Evolutionary conservation across 2,888 invertebrate species (phyloP).

Genomic region (Hyposoter didymator): DNA sequence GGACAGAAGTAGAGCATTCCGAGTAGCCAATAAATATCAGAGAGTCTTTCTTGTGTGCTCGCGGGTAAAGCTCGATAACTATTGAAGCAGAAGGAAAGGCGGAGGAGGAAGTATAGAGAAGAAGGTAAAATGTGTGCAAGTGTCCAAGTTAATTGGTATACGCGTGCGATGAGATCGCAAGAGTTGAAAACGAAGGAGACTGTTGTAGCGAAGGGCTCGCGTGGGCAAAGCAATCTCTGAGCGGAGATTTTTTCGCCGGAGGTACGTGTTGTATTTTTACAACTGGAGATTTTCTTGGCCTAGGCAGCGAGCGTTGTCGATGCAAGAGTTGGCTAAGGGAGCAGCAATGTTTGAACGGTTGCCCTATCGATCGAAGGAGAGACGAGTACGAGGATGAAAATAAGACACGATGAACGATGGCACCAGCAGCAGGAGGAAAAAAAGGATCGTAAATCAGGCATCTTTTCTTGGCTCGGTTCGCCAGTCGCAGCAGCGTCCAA

Average conservation of each 20-base stretch:
- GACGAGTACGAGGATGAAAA: conserved; percentile 32
- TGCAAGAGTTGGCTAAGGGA: conserved; percentile 13
- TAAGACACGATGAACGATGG: conserved; percentile 34
- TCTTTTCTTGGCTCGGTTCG: conserved; percentile 52
- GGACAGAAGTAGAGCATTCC: conserved; percentile 69
- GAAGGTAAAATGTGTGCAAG: conserved; percentile 65
- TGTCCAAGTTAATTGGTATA: conserved; percentile 76
- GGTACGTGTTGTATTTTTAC: conserved; percentile 13
- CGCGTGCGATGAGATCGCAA: conserved; percentile 76
- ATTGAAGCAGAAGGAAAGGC: conserved; percentile 38
- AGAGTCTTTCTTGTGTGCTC: conserved; percentile 49
- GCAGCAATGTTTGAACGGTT: conserved; percentile 26
- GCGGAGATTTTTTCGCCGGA: conserved; percentile 17
- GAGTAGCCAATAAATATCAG: conserved; percentile 58
- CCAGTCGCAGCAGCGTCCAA: conserved; percentile 11
- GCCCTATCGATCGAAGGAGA: conserved; percentile 55
- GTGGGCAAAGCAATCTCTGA: conserved; percentile 50
- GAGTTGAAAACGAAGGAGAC: conserved; percentile 71
- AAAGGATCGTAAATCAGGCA: conserved; percentile 65
- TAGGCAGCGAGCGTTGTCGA: neutral
- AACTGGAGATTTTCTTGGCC: conserved; percentile 31
- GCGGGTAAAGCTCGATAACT: conserved; percentile 53
- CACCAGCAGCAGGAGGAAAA: conserved; percentile 26
- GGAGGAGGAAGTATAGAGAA: conserved; percentile 19
- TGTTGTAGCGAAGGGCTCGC: conserved; percentile 62